A percentile compares a stretch with the other conserved stretches of the same genome.
Evolutionary conservation across 64 coral and sea anemone genomes (phyloP).

Genomic region (Actinia tenebrosa): DNA sequence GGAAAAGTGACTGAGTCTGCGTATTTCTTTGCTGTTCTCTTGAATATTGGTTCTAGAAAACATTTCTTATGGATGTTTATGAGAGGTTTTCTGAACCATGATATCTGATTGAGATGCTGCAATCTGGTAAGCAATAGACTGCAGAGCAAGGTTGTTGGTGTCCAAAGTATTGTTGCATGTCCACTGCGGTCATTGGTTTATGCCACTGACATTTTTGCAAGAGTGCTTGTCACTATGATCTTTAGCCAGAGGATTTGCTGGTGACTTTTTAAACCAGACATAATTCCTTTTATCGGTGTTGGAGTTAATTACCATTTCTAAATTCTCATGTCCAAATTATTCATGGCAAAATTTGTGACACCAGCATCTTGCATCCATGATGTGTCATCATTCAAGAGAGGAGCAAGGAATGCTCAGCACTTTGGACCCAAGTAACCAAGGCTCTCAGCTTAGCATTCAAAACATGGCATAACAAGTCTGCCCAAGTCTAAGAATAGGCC

Average conservation of each 20-base stretch:
- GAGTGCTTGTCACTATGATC: conserved; percentile 25
- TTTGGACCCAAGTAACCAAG: conserved; percentile 71
- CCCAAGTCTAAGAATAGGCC: too few relatives aligned
- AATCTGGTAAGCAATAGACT: neutral
- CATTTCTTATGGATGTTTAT: neutral
- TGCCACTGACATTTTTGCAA: conserved; percentile 9
- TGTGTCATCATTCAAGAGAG: conserved; percentile 65
- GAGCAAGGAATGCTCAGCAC: conserved; percentile 71
- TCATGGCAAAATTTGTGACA: conserved; percentile 36
- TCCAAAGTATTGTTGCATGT: conserved; percentile 59
- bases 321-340: conserved; percentile 3
- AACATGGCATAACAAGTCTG: neutral
- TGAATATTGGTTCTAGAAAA: conserved; percentile 13
- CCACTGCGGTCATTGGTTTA: neutral
- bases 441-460: neutral
- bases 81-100: conserved; percentile 10
- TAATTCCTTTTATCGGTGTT: neutral
- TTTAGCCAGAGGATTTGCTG: conserved; percentile 34
- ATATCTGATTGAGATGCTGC: neutral
- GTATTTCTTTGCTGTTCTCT: conserved; percentile 45
- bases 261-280: neutral
- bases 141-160: conserved; percentile 81
- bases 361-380: conserved; percentile 76
- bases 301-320: neutral
- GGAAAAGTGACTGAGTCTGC: neutral